A percentile compares a stretch with the other conserved stretches of the same genome.
Evolutionary conservation across 2,797 vertebrate genomes (phyloP).

Genomic region (Tinamus major): DNA sequence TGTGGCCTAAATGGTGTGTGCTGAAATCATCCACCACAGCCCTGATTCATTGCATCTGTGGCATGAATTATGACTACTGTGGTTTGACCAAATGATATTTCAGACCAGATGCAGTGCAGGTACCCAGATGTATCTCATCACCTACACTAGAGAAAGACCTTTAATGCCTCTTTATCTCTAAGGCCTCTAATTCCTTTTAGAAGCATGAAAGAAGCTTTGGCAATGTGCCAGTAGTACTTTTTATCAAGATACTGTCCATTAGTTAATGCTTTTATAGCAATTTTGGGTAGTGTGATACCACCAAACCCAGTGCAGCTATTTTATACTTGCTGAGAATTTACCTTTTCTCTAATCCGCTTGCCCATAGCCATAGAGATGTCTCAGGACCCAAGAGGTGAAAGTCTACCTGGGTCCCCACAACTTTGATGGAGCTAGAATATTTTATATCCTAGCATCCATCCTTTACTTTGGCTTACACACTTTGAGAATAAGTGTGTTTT

Average conservation of each 20-base stretch:
- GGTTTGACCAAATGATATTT: background rate
- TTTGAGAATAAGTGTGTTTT: too few species aligned
- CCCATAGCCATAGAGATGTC: background rate
- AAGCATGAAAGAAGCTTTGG: background rate
- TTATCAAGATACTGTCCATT: background rate
- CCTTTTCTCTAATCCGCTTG: background rate
- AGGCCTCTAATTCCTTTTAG: background rate
- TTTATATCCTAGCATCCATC: background rate
- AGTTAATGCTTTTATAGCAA: background rate
- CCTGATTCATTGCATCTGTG: background rate
- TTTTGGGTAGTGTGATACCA: background rate
- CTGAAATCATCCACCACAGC: background rate
- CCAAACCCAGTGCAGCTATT: background rate
- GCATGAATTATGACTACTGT: background rate
- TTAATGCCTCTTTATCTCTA: rapidly evolving
- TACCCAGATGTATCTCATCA: background rate
- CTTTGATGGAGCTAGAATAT: background rate
- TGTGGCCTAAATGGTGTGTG: background rate
- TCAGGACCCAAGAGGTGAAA: background rate
- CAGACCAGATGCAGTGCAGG: background rate
- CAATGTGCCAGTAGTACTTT: background rate
- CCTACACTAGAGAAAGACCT: background rate
- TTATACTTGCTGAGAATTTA: background rate
- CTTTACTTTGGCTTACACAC: background rate
- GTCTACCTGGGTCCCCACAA: background rate